phyloP scores from a whole-genome alignment of 2,113 vertebrate species.

The Laticauda colubrina region DNA sequence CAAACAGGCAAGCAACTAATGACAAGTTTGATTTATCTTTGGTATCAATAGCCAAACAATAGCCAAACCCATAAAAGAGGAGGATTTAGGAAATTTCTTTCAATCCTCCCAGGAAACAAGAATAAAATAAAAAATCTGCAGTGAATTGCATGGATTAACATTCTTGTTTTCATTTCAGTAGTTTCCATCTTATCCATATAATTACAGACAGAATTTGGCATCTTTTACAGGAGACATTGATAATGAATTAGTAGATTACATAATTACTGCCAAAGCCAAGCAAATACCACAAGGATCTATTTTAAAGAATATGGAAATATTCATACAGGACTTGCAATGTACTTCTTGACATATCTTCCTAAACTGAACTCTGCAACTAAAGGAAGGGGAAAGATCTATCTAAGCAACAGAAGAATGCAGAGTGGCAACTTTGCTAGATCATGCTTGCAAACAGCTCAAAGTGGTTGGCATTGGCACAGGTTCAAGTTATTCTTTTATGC shows the following conservation, averaged over 20 bases:
- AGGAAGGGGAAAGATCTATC: slow-evolving; percentile 16
- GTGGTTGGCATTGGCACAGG: slow-evolving; percentile 13
- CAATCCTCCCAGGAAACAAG: background rate
- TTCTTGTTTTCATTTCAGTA: slow-evolving; percentile 12
- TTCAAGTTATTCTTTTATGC: slow-evolving; percentile 1
- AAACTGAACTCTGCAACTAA: background rate
- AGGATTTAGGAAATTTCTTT: background rate
- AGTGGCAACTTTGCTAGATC: slow-evolving; percentile 21
- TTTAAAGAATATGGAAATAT: slow-evolving; percentile 29
- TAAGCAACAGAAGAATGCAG: slow-evolving; percentile 2
- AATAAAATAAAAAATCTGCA: background rate
- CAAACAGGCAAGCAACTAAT: background rate
- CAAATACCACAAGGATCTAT: background rate
- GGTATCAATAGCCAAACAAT: background rate
- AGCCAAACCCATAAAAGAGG: background rate
- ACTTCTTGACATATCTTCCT: background rate
- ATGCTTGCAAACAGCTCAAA: background rate
- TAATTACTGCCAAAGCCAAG: slow-evolving; percentile 3
- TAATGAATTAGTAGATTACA: background rate
- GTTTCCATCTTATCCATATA: background rate
- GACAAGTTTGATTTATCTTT: background rate
- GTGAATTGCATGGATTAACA: background rate
- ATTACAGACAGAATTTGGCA: background rate
- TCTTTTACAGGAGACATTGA: background rate
- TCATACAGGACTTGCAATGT: slow-evolving; percentile 6